Evolutionary conservation across 2,113 vertebrate genomes (phyloP).

Genomic region (Thryonomys swinderianus): DNA sequence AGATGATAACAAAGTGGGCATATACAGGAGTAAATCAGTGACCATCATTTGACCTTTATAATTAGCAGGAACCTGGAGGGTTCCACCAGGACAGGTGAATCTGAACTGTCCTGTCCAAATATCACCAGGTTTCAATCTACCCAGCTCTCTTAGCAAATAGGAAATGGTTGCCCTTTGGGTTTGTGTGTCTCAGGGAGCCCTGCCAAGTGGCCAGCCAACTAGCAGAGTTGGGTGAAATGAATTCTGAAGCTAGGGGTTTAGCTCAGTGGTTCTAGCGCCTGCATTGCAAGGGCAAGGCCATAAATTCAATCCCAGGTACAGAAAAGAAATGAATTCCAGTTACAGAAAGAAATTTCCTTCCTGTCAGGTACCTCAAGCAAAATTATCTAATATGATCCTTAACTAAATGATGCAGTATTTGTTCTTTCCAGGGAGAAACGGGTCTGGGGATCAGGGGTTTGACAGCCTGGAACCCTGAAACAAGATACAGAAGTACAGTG

Average conservation of each 20-base stretch:
- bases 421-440: not conserved
- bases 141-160: not conserved
- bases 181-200: not conserved
- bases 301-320: too few relatives aligned
- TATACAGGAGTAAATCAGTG: accelerated
- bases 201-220: not conserved
- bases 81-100: not conserved
- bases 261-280: too few relatives aligned
- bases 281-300: too few relatives aligned
- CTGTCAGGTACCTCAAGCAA: not conserved
- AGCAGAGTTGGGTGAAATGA: not conserved
- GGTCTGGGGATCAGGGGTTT: not conserved
- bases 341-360: not conserved
- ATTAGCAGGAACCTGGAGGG: not conserved
- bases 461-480: not conserved
- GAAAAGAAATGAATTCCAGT: not conserved
- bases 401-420: not conserved
- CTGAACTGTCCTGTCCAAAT: accelerated
- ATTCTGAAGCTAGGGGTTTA: not conserved
- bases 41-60: not conserved
- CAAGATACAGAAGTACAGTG: not conserved
- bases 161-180: accelerated
- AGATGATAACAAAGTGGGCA: not conserved
- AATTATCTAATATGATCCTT: not conserved
- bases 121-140: not conserved